Evolutionary conservation across 2,888 invertebrate genomes (phyloP), one percentile per base, ranked within the genome.

Genomic region (Ochropleura leucogaster): DNA sequence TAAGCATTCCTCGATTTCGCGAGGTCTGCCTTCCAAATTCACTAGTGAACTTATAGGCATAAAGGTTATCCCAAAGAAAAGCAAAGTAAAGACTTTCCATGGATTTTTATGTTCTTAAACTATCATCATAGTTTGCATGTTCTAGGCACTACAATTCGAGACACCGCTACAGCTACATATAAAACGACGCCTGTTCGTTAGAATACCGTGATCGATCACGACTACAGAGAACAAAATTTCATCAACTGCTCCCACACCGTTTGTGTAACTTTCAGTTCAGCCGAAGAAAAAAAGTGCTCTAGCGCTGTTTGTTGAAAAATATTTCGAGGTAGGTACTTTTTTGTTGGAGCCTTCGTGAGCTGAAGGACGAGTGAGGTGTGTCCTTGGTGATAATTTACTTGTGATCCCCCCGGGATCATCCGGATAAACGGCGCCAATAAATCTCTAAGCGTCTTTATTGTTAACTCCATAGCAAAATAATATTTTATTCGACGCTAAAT

Each of bases 391-490:
- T 92, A 92, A 94, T 93, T 92, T 91, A 93, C 89, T 84, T 84
- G 82, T 86, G 68, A 87, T 83, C 87, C 90, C 87, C 86, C 68
- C 68, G 85, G 91, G 93, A 93, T 92, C 90, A 93, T 90, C 90
- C 91, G 90, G 91, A 92, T 93, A 91, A 93, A 90, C 89, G 88
- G 74, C 83, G 70, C 68, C 90, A 85, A 93, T 93, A 93, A 94
- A 93, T 94, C 89, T 88, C 80, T 80, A 84, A 88, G 83, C 88
- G 83, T 88, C 89, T 91, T 92, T 91, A 91, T 90, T 90, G 87
- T 91, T 86, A 85, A 88, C 85, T 85, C 82, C 74, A 85, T 79
- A 81, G 83, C 85, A 80, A 87, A 89, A 89, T 88, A 83, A 88
- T 90, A 89, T 89, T 89, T 90, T 89, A 91, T 90, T 87, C 77